Percentiles rank a stretch among this genome's conserved stretches.
These are phyloP conservation scores for Sminthurinus aureus DNA, from an alignment of 2,888 invertebrate species.

Conservation along the genomic window DNA sequence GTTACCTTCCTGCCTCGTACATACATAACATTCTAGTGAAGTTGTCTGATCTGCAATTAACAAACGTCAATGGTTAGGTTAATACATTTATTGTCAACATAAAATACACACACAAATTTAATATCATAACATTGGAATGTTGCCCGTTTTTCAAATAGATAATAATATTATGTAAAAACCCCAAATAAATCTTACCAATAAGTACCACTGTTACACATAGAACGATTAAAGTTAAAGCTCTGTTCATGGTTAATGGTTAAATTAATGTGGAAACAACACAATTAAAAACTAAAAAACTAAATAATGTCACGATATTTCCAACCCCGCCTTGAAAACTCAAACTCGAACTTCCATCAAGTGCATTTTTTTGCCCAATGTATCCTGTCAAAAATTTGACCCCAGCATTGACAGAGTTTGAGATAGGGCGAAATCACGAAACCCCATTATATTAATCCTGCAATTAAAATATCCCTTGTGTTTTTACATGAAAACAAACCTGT, in stretches of 20 bases:
- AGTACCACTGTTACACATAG: not conserved
- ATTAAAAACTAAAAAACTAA: not conserved
- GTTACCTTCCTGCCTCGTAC: conserved; percentile 90
- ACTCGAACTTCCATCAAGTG: not conserved
- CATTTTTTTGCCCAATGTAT: not conserved
- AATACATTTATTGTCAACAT: no score
- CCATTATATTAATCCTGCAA: no score
- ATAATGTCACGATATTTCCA: no score
- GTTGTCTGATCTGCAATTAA: conserved; percentile 65
- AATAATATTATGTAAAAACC: not conserved
- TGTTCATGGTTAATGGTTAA: not conserved
- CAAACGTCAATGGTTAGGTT: not conserved
- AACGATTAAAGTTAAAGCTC: not conserved
- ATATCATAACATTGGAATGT: no score
- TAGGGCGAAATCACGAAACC: no score
- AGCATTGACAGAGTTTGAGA: no score
- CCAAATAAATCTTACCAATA: not conserved
- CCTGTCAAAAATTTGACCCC: not conserved
- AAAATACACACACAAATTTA: no score
- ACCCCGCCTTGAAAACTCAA: not conserved
- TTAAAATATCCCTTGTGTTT: no score
- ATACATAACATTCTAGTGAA: conserved; percentile 93
- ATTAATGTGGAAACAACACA: not conserved
- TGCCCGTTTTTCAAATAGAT: not conserved
- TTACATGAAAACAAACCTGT: no score